phyloP scores from a whole-genome alignment of 2,888 invertebrate genomes.

The Drosophila putrida region DNA sequence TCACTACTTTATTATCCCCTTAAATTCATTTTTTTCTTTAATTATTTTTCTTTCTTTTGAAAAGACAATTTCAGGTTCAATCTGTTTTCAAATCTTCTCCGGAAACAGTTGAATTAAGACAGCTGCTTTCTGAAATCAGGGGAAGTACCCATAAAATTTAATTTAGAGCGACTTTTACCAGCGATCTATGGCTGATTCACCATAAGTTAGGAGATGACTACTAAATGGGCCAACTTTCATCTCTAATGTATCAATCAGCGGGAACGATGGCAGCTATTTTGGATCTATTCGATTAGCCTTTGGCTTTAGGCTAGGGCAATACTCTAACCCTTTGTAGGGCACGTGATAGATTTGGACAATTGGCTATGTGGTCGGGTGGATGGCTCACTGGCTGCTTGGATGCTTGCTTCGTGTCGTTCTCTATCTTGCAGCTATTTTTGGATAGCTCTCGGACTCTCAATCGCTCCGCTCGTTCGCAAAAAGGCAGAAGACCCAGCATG shows the following conservation, averaged over 20 bases:
- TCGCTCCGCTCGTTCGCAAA: constrained; percentile 45
- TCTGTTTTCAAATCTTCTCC: not conserved
- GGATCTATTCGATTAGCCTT: constrained; percentile 54
- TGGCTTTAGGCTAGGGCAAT: constrained; percentile 34
- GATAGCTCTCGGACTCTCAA: constrained; percentile 25
- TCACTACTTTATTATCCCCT: not conserved
- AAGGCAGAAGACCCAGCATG: constrained; percentile 29
- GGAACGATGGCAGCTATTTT: constrained; percentile 35
- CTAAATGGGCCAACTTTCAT: constrained; percentile 32
- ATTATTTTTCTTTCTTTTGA: not conserved
- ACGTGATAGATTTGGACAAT: constrained; percentile 22
- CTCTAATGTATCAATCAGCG: constrained; percentile 48
- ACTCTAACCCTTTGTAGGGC: constrained; percentile 60
- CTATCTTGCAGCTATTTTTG: constrained; percentile 57
- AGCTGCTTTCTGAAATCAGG: constrained; percentile 46
- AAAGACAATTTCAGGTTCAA: constrained; percentile 7
- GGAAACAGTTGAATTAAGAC: constrained; percentile 53
- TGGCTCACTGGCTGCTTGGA: constrained; percentile 9
- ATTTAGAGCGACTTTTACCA: constrained; percentile 54
- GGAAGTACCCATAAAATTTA: constrained; percentile 55
- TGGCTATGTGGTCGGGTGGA: constrained; percentile 6
- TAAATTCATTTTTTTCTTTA: not conserved
- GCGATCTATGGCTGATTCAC: constrained; percentile 16
- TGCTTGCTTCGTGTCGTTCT: constrained; percentile 28
- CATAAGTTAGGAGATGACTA: constrained; percentile 1